phyloP scores from a whole-genome alignment of 2,888 invertebrate species.

The Leptinotarsa peninsularis region DNA sequence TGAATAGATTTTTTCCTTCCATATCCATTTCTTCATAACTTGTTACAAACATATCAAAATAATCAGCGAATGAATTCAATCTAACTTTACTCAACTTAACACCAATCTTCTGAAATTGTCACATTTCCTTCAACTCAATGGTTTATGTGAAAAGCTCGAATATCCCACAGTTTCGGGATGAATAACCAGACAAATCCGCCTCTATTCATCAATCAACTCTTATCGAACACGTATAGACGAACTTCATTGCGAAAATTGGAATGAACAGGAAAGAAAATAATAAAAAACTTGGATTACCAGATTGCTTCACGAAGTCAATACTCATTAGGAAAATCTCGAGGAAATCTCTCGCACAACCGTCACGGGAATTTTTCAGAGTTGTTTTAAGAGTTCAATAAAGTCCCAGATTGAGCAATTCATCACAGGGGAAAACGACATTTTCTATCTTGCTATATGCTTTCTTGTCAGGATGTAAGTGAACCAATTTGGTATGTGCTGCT shows the following conservation, averaged over 20 bases:
- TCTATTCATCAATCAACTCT: conserved; percentile 6
- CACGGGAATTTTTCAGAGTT: conserved; percentile 28
- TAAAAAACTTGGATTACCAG: conserved; percentile 9
- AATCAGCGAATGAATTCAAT: too few relatives aligned
- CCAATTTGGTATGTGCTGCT: conserved; percentile 46
- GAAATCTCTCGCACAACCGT: conserved; percentile 1
- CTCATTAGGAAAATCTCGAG: conserved; percentile 20
- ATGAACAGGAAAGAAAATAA: conserved; percentile 9
- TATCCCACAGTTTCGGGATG: background rate
- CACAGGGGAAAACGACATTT: conserved; percentile 41
- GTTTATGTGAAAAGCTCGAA: too few relatives aligned
- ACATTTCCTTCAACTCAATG: too few relatives aligned
- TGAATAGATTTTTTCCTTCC: too few relatives aligned
- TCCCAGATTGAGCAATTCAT: conserved; percentile 43
- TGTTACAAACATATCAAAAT: too few relatives aligned
- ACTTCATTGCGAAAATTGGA: conserved; percentile 11
- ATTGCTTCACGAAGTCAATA: conserved; percentile 16
- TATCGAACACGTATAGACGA: conserved; percentile 5
- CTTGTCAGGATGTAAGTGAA: conserved; percentile 48
- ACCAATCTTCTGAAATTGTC: too few relatives aligned
- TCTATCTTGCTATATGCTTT: conserved; percentile 46
- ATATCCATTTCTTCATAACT: too few relatives aligned
- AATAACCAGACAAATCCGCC: background rate
- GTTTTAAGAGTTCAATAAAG: conserved; percentile 41
- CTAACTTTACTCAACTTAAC: too few relatives aligned